Conservation (phyloP, 2,113 vertebrate genomes). For the Gasterosteus aculeatus region DNA sequence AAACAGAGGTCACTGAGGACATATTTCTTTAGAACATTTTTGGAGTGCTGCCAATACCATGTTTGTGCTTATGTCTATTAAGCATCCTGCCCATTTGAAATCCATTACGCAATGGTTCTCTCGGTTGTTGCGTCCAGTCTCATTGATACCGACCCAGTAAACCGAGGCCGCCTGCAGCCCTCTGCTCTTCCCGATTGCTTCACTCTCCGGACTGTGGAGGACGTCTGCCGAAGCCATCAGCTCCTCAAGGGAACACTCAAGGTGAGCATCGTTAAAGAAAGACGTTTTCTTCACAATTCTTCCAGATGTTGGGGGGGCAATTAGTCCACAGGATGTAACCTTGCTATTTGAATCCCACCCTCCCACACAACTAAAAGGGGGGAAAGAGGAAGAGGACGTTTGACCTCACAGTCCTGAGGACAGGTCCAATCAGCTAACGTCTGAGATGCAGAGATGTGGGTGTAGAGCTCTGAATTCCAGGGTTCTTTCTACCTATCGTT, state of each 20-base stretch:
- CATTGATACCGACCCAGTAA: slow-evolving; percentile 3
- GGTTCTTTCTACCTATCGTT: neutral
- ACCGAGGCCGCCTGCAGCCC: neutral
- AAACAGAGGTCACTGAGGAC: slow-evolving; percentile 12
- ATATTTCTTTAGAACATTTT: slow-evolving; percentile 19
- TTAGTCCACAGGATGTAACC: neutral
- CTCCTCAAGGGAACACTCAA: neutral
- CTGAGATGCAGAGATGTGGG: neutral
- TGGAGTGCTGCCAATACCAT: slow-evolving; percentile 32
- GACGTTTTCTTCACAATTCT: neutral
- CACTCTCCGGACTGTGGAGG: neutral
- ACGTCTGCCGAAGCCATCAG: slow-evolving; percentile 44
- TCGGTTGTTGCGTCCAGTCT: slow-evolving; percentile 15
- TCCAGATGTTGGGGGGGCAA: neutral
- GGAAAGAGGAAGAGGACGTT: neutral
- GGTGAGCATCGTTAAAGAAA: neutral
- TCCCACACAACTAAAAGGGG: neutral
- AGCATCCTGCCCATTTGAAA: slow-evolving; percentile 39
- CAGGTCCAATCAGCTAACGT: neutral
- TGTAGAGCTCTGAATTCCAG: neutral
- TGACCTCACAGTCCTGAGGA: neutral
- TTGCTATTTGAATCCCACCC: neutral
- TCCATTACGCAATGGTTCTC: slow-evolving; percentile 57
- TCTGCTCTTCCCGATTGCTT: slow-evolving; percentile 13
- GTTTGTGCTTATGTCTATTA: slow-evolving; percentile 33